A percentile compares a stretch with the other conserved stretches of the same genome.
Conservation (phyloP, 2,888 invertebrate species). For the Nomada flava region DNA sequence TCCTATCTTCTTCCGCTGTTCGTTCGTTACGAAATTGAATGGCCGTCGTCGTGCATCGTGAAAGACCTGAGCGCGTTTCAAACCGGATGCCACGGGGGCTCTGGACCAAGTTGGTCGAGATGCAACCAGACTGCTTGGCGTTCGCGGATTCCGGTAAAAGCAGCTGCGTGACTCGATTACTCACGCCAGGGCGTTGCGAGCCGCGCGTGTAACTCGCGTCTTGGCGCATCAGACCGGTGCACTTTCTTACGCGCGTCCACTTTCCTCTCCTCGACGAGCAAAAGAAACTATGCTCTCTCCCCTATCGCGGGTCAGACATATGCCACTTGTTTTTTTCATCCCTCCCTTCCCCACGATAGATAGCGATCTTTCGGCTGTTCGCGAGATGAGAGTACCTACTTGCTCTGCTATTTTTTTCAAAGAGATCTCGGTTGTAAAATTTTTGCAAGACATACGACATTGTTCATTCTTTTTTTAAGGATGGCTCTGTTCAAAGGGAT, state of each 20-base stretch:
- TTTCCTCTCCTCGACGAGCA: conserved; percentile 40
- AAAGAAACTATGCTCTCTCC: conserved; percentile 26
- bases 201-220: conserved; percentile 39
- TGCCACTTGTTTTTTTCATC: not conserved
- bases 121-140: conserved; percentile 78
- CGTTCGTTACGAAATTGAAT: conserved; percentile 24
- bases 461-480: no score
- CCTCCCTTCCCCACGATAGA: not conserved
- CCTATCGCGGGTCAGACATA: not conserved
- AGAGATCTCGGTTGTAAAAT: not conserved
- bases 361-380: conserved; percentile 4
- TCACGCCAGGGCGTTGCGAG: conserved; percentile 53
- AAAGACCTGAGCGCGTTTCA: conserved; percentile 8
- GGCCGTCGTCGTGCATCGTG: conserved; percentile 4
- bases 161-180: conserved; percentile 75
- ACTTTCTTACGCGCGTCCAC: conserved; percentile 53
- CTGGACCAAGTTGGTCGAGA: conserved; percentile 42
- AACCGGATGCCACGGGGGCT: conserved; percentile 48
- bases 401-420: not conserved
- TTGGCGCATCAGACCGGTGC: conserved; percentile 30
- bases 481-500: no score
- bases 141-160: conserved; percentile 74
- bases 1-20: not conserved
- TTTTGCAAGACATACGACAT: not conserved
- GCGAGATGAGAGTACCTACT: not conserved